Evolutionary conservation across 2,797 vertebrate genomes (phyloP).

Genomic region (Otus scops): DNA sequence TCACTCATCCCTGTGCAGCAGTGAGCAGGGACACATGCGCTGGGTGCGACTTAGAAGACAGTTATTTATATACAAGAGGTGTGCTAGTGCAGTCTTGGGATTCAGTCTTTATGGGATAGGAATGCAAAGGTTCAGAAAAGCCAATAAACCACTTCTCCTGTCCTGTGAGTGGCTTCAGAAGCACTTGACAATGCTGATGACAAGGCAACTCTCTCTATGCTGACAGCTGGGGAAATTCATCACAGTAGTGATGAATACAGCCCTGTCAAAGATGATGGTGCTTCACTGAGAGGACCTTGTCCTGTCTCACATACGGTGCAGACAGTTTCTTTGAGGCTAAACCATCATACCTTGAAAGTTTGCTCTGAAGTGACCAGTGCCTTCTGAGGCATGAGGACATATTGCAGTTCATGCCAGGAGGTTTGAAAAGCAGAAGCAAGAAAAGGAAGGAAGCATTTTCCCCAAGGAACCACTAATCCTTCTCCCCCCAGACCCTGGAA

Average conservation of each 20-base stretch:
- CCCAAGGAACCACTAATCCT: accelerated
- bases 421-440: neutral
- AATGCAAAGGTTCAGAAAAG: neutral
- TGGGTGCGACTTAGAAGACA: neutral
- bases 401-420: neutral
- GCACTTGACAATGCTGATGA: neutral
- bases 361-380: neutral
- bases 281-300: neutral
- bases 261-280: neutral
- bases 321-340: neutral
- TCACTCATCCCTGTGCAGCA: neutral
- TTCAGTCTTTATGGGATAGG: neutral
- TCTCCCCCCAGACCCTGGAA: neutral
- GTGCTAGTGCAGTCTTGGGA: neutral
- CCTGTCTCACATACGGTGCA: accelerated
- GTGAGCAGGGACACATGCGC: neutral
- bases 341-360: neutral
- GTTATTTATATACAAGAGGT: neutral
- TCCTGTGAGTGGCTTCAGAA: neutral
- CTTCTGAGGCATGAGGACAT: accelerated
- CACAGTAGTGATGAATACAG: neutral
- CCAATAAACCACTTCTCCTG: neutral
- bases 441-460: neutral
- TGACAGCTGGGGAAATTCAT: neutral
- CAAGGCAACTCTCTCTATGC: neutral